Evolutionary conservation across 1,140 invertebrate genomes (phyloP).

Genomic region (Xylocopa sonorina): DNA sequence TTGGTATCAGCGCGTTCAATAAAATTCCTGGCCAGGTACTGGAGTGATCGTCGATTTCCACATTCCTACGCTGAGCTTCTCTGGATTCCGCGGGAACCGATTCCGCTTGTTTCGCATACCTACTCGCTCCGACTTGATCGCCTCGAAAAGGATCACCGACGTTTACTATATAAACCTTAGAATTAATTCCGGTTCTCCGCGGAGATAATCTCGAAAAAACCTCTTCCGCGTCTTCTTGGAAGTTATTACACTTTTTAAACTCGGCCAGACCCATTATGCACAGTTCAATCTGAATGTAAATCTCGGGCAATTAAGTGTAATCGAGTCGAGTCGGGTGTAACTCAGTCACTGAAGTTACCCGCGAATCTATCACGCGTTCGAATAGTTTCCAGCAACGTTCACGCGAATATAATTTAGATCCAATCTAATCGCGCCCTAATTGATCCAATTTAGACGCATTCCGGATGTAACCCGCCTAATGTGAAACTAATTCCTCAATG

Average conservation of each 20-base stretch:
- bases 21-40: conserved; percentile 13
- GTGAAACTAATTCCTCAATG: too few relatives aligned
- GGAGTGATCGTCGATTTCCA: conserved; percentile 37
- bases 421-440: too few relatives aligned
- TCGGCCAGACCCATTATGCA: too few relatives aligned
- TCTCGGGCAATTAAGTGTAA: too few relatives aligned
- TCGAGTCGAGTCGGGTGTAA: too few relatives aligned
- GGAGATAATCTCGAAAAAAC: not conserved
- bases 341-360: too few relatives aligned
- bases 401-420: too few relatives aligned
- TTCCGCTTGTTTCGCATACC: conserved; percentile 22
- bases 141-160: not conserved
- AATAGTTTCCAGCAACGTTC: too few relatives aligned
- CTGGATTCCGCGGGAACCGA: conserved; percentile 18
- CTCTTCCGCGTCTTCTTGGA: not conserved
- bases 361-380: too few relatives aligned
- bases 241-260: not conserved
- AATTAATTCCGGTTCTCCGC: not conserved
- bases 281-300: too few relatives aligned
- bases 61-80: conserved; percentile 24
- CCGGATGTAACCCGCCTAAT: too few relatives aligned
- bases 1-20: conserved; percentile 16
- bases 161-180: not conserved
- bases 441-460: too few relatives aligned
- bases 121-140: not conserved